These are phyloP conservation scores for Drosophila leontia DNA, from an alignment of 1,140 invertebrate genomes.

Conservation along the genomic window DNA sequence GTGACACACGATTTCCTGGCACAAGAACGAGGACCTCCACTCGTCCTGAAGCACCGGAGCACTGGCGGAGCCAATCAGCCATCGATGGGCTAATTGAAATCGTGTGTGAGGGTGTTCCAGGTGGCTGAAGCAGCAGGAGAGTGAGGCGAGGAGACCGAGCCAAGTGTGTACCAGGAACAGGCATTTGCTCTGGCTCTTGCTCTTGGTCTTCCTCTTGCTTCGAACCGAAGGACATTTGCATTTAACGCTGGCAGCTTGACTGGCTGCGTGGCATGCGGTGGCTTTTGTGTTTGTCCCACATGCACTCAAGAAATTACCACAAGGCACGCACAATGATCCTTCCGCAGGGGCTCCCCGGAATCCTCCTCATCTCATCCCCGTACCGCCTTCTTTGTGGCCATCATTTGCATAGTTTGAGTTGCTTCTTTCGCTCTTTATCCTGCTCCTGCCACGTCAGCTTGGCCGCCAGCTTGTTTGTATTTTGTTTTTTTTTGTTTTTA, in stretches of 20 bases:
- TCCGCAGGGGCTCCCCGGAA: slow-evolving; percentile 3
- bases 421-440: slow-evolving; percentile 9
- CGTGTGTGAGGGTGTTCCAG: slow-evolving; percentile 31
- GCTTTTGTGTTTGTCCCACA: slow-evolving; percentile 52
- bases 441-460: slow-evolving; percentile 36
- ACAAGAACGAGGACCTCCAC: slow-evolving; percentile 9
- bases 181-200: slow-evolving; percentile 5
- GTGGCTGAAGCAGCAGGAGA: slow-evolving; percentile 1
- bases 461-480: slow-evolving; percentile 43
- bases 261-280: slow-evolving; percentile 46
- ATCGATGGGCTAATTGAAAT: slow-evolving; percentile 72
- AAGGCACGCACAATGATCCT: slow-evolving; percentile 62
- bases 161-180: slow-evolving; percentile 34
- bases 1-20: slow-evolving; percentile 37
- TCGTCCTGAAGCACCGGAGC: neutral
- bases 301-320: slow-evolving; percentile 73
- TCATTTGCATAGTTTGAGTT: slow-evolving; percentile 67
- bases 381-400: slow-evolving; percentile 26
- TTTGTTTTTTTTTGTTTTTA: slow-evolving; percentile 36
- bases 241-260: slow-evolving; percentile 40
- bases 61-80: slow-evolving; percentile 56
- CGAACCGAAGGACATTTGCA: slow-evolving; percentile 47
- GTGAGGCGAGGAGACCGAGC: neutral
- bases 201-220: slow-evolving; percentile 6
- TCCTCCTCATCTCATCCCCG: neutral